These are phyloP conservation scores for Beroe ovata DNA, from an alignment of 37 sponge, comb jelly and placozoan genomes.

Conservation along the genomic window DNA sequence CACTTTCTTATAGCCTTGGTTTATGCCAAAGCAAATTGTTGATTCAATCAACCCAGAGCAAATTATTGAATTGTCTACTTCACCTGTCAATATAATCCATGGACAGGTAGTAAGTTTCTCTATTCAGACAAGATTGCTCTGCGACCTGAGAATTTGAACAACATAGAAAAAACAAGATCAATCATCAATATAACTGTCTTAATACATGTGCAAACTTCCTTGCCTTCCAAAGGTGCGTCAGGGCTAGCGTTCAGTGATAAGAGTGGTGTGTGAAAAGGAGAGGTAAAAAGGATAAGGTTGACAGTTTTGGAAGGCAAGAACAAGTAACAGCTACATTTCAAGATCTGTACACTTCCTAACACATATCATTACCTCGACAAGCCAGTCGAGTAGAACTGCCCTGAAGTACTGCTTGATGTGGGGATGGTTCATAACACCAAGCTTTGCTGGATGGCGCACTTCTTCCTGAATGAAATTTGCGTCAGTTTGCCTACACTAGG, in stretches of 20 bases:
- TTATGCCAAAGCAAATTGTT: too few relatives aligned
- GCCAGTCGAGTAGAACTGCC: slow-evolving; percentile 15
- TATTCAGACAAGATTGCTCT: background rate
- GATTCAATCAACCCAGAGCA: too few relatives aligned
- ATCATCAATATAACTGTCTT: background rate
- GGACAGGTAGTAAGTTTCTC: slow-evolving; percentile 54
- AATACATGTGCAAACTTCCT: too few relatives aligned
- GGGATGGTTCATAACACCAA: slow-evolving; percentile 18
- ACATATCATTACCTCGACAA: slow-evolving; percentile 13
- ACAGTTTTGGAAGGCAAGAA: too few relatives aligned
- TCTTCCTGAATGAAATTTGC: too few relatives aligned
- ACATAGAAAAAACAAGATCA: background rate
- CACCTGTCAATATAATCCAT: slow-evolving; percentile 65
- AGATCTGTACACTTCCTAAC: background rate
- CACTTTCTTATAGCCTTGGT: too few relatives aligned
- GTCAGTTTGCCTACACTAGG: too few relatives aligned
- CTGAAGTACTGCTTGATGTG: background rate
- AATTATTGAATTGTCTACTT: too few relatives aligned
- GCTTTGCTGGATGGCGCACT: background rate
- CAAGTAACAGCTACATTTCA: background rate
- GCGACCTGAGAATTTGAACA: background rate
- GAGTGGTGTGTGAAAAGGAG: too few relatives aligned
- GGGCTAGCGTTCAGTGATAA: too few relatives aligned
- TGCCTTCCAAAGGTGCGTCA: too few relatives aligned
- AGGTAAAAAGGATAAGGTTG: too few relatives aligned